These are phyloP conservation scores for Zaprionus capensis DNA, from an alignment of 1,140 invertebrate genomes.

Conservation along the genomic window DNA sequence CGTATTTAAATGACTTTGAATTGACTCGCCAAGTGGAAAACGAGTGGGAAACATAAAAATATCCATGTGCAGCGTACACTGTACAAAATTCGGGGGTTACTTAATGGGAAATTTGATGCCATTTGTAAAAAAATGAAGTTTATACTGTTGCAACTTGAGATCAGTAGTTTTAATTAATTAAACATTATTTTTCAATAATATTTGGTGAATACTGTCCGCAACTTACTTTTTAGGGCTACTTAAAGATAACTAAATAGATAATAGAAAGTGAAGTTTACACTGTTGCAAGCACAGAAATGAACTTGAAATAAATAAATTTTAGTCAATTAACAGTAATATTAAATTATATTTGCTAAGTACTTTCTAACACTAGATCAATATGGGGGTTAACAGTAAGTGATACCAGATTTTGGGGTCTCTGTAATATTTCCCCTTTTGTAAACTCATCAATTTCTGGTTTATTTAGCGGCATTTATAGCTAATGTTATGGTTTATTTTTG, in stretches of 20 bases:
- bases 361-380: no score
- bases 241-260: no score
- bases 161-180: no score
- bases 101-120: not conserved
- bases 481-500: not conserved
- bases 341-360: no score
- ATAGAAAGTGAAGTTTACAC: not conserved
- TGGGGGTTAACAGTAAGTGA: no score
- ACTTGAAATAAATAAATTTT: no score
- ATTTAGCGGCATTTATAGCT: not conserved
- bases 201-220: no score
- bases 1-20: slow-evolving; percentile 45
- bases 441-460: not conserved
- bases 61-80: slow-evolving; percentile 4
- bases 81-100: not conserved
- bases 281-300: not conserved
- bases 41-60: slow-evolving; percentile 21
- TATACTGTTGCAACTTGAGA: not conserved
- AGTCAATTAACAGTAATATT: no score
- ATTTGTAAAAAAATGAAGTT: not conserved
- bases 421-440: not conserved
- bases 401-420: no score
- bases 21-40: slow-evolving; percentile 37
- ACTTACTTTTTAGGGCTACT: no score
- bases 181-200: no score